Conservation (phyloP, 2,797 vertebrate genomes). For the Rhabdophis nuchalis region DNA sequence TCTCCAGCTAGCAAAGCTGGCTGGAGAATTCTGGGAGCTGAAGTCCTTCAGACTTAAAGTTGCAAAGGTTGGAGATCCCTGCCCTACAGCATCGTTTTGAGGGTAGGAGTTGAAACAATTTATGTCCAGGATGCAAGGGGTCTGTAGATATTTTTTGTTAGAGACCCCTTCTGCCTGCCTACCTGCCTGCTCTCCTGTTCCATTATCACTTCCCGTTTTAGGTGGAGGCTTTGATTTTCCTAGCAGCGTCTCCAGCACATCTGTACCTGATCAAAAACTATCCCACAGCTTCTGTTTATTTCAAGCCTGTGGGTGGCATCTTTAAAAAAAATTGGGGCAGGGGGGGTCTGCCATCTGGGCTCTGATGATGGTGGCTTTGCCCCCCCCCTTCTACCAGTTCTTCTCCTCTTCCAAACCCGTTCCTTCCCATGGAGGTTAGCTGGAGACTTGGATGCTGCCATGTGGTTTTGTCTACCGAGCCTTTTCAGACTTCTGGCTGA, state of each 20-base stretch:
- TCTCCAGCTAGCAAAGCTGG: no score
- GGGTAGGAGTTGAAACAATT: no score
- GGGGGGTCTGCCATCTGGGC: not conserved
- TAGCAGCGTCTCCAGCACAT: not conserved
- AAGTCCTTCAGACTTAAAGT: no score
- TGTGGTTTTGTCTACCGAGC: not conserved
- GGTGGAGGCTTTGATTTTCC: not conserved
- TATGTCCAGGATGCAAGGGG: no score
- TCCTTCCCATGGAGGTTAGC: not conserved
- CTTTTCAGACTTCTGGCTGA: not conserved
- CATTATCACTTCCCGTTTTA: no score
- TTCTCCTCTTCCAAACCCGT: not conserved
- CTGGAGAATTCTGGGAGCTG: no score
- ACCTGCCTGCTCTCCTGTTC: no score
- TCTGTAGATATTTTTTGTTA: no score
- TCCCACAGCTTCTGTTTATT: not conserved
- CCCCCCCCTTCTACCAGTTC: not conserved
- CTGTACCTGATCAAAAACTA: slow-evolving; percentile 8
- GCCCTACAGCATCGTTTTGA: no score
- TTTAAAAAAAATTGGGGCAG: not conserved
- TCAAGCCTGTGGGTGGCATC: not conserved
- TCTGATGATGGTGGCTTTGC: not conserved
- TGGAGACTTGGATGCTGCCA: not conserved
- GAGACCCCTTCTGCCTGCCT: no score
- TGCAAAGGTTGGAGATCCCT: no score